These are phyloP conservation scores for Sesamia nonagrioides DNA, from an alignment of 1,140 invertebrate species.

Conservation along the genomic window DNA sequence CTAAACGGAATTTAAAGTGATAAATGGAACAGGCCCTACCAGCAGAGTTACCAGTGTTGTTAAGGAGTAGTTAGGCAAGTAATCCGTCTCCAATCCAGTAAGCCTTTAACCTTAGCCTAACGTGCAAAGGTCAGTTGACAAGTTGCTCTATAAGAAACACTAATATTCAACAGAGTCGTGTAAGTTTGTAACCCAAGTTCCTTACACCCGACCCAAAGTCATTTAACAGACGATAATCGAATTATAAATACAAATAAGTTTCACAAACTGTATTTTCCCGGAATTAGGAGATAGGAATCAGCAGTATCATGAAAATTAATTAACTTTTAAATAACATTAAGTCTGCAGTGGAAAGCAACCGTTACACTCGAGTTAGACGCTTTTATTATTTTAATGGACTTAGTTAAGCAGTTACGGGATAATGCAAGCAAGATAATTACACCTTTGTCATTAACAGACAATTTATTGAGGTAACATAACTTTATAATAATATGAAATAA, in stretches of 20 bases:
- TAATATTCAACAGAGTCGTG: background rate
- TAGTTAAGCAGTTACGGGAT: constrained; percentile 68
- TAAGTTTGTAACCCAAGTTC: too few relatives aligned
- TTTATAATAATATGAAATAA: constrained; percentile 29
- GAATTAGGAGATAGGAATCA: constrained; percentile 19
- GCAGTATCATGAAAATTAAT: constrained; percentile 40
- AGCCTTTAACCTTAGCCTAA: background rate
- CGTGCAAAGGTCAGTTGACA: background rate
- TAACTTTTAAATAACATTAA: constrained; percentile 46
- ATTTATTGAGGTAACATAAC: constrained; percentile 52
- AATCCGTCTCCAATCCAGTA: too few relatives aligned
- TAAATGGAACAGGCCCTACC: too few relatives aligned
- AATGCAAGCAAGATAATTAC: constrained; percentile 60
- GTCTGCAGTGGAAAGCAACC: constrained; percentile 41
- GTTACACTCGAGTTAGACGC: constrained; percentile 55
- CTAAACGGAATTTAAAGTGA: background rate
- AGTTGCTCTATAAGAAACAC: background rate
- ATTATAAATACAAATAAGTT: constrained; percentile 4
- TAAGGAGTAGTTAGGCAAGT: too few relatives aligned
- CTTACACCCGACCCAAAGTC: background rate
- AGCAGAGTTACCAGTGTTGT: too few relatives aligned
- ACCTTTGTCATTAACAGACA: constrained; percentile 56
- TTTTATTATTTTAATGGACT: constrained; percentile 68
- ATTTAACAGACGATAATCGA: background rate
- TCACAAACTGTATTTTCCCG: background rate